Percentiles rank a stretch among this genome's conserved stretches.
Evolutionary conservation across 2,113 vertebrate genomes (phyloP).

Genomic region (Neogale vison): DNA sequence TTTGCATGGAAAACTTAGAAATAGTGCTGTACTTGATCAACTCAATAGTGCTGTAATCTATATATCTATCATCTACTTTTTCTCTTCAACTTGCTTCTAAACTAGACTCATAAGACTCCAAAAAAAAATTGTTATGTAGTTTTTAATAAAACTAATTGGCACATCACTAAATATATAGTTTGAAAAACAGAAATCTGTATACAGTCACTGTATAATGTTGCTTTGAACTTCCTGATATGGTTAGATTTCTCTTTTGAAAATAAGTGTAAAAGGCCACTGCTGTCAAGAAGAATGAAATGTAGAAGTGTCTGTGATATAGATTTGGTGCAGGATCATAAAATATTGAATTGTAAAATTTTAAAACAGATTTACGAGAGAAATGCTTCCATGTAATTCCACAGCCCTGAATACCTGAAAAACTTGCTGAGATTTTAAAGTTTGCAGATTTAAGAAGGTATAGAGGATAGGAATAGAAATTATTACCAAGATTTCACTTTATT

Average conservation of each 20-base stretch:
- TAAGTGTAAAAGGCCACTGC: neutral
- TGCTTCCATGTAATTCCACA: neutral
- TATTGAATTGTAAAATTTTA: constrained; percentile 36
- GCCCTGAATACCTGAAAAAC: neutral
- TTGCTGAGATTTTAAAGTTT: constrained; percentile 21
- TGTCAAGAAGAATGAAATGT: constrained; percentile 46
- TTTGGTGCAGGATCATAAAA: constrained; percentile 19
- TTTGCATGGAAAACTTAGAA: neutral
- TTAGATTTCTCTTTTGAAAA: constrained; percentile 42
- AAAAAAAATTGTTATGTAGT: neutral
- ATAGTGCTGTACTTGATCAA: neutral
- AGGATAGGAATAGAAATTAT: neutral
- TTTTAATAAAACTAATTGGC: neutral
- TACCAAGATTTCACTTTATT: constrained; percentile 41
- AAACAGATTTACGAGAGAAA: neutral
- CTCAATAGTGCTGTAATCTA: too few species aligned
- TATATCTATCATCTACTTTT: neutral
- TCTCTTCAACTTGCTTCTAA: neutral
- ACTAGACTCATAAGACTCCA: neutral
- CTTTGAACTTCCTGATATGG: neutral
- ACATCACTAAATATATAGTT: neutral
- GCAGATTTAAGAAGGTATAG: neutral
- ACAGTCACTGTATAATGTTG: neutral
- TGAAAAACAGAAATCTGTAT: neutral
- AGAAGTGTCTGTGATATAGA: neutral